A percentile compares a stretch with the other conserved stretches of the same genome.
Evolutionary conservation across 1,140 invertebrate species (phyloP).

Genomic region (Aphaenogaster rudis): DNA sequence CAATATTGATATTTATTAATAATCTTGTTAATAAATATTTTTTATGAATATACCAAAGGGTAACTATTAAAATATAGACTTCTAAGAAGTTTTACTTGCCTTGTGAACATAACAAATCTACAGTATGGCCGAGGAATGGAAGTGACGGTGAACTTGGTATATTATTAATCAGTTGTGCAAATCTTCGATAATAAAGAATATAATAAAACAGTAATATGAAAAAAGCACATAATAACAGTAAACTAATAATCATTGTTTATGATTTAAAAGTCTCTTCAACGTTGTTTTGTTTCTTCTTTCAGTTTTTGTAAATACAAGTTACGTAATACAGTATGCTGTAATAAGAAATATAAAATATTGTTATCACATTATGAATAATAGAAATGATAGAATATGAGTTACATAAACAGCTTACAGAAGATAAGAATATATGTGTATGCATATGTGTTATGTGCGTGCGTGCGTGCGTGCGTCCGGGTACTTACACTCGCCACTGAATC

Average conservation of each 20-base stretch:
- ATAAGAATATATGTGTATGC: too few species aligned
- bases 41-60: neutral
- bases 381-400: too few species aligned
- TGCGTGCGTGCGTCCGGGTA: too few species aligned
- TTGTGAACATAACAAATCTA: neutral
- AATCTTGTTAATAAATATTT: neutral
- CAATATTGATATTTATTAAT: neutral
- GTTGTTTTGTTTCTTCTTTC: neutral
- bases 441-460: too few species aligned
- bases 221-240: neutral
- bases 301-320: neutral
- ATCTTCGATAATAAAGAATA: slow-evolving; percentile 55
- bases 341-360: neutral
- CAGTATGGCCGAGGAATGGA: slow-evolving; percentile 82
- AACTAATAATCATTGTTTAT: slow-evolving; percentile 34
- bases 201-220: neutral
- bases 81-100: neutral
- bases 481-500: too few species aligned
- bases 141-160: slow-evolving; percentile 72
- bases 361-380: too few species aligned
- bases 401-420: too few species aligned
- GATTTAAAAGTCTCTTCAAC: neutral
- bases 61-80: neutral
- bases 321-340: neutral
- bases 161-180: slow-evolving; percentile 57